Base-by-base conservation (phyloP, 2,113 vertebrate genomes). In the Aix galericulata region DNA sequence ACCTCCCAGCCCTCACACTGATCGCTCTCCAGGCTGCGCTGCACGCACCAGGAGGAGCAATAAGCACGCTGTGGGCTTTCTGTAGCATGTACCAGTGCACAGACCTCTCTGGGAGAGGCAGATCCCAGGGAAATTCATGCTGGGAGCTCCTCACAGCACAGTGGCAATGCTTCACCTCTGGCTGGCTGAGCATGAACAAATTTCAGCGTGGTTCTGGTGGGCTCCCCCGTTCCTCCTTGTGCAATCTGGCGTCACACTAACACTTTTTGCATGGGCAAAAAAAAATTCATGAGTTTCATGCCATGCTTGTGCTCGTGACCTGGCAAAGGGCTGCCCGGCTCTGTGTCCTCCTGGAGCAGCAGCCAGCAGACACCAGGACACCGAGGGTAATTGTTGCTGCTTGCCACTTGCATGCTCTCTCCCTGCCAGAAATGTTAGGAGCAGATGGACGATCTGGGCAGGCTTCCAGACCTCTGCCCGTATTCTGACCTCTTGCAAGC, bases 81-180 rank as follows among this genome's bases (percentile, higher is more conserved):
- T 0, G 0, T 4, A 16, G 17, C 11, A 9, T 1, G 4, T 53
- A 59, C 17, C 32, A 66, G 20, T 12, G 17, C 0, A 0, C 15
- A 74, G 15, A 3, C 38, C 76, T 56, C 77, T 63, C 80, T 60
- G 62, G 56, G 69, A 81, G 62, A 58, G 31, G 34, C 32, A 67
- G 36, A 27, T 59, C 17, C 31, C 25, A 60, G 2, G 4, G 15
- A 3, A 52, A 13, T 36, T 92, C 29, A 55, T 7, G 1, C 1
- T 83, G 34, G 17, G 59, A 82, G 8, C 60, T 29, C 34, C 62
- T 50, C 8, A 2, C 32, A 27, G 22, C 17, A 59, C 21, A 82
- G 63, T 5, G 23, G 3, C 36, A 60, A 9, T 36, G 2, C 16
- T 88, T 52, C n/a, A 77, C 9, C 8, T 60, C 11, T 12, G 29